A percentile compares a stretch with the other conserved stretches of the same genome.
phyloP scores from a whole-genome alignment of 1,140 invertebrate genomes.

The Polypedilum vanderplanki region DNA sequence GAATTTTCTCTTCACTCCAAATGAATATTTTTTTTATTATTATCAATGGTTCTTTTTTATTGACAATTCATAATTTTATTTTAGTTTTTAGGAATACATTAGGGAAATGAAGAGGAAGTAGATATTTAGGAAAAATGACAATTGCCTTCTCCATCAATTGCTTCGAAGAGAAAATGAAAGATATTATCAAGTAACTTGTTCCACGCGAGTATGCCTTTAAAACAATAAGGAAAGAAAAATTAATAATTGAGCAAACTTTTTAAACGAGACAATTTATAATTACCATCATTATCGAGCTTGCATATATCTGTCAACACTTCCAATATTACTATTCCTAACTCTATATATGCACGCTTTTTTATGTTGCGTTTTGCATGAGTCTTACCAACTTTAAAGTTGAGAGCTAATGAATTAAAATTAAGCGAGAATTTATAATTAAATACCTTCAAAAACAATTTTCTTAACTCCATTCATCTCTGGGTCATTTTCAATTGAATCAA shows the following conservation, averaged over 20 bases:
- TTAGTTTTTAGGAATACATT: no score
- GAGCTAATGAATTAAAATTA: background rate
- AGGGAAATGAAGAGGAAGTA: no score
- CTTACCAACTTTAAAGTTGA: background rate
- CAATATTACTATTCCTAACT: background rate
- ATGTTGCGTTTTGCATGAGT: background rate
- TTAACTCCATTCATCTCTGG: background rate
- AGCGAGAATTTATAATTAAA: background rate
- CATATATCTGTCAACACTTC: background rate
- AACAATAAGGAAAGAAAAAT: no score
- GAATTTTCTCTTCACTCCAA: no score
- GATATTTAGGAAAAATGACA: no score
- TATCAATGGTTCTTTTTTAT: no score
- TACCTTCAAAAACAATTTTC: slow-evolving; percentile 23
- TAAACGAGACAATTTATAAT: no score
- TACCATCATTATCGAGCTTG: background rate
- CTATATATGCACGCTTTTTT: background rate
- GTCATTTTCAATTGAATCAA: slow-evolving; percentile 19
- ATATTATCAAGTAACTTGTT: background rate
- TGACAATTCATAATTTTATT: no score
- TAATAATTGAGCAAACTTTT: no score
- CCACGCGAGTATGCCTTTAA: background rate
- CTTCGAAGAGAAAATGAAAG: background rate
- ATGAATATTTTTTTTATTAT: no score
- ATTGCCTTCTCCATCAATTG: background rate